Evolutionary conservation across 1,140 invertebrate genomes (phyloP).

Genomic region (Triops longicaudatus): DNA sequence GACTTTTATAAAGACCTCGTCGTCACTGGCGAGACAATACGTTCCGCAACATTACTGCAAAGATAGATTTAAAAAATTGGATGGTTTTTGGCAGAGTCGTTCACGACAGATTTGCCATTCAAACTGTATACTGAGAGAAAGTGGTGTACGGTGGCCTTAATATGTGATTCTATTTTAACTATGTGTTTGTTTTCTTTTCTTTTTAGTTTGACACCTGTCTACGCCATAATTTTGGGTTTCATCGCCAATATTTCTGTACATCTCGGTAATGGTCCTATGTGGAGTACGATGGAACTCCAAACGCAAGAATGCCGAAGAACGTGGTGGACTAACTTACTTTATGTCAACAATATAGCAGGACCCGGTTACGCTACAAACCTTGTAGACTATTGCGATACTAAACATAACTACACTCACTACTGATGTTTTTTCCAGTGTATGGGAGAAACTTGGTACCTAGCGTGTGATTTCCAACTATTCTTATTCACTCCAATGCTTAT

Average conservation of each 20-base stretch:
- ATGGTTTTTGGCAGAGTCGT: too few species aligned
- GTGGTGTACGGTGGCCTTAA: too few species aligned
- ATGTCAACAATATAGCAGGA: slow-evolving; percentile 30
- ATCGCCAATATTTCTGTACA: slow-evolving; percentile 60
- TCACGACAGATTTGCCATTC: too few species aligned
- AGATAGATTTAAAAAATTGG: too few species aligned
- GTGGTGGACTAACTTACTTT: slow-evolving; percentile 48
- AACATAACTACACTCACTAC: not conserved
- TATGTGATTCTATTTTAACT: not conserved
- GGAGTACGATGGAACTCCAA: slow-evolving; percentile 52
- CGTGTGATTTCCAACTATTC: slow-evolving; percentile 21
- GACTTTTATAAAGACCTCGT: too few species aligned
- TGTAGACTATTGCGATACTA: not conserved
- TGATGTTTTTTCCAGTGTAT: not conserved
- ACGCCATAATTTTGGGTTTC: slow-evolving; percentile 70
- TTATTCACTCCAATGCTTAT: slow-evolving; percentile 16
- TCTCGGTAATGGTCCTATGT: slow-evolving; percentile 56
- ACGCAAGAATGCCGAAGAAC: slow-evolving; percentile 48
- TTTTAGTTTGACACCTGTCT: slow-evolving; percentile 67
- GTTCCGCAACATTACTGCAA: too few species aligned
- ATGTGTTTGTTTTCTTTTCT: not conserved
- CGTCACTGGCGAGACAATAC: too few species aligned
- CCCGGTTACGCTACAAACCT: not conserved
- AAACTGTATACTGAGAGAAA: too few species aligned
- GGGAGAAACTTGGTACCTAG: slow-evolving; percentile 23